phyloP scores from a whole-genome alignment of 2,888 invertebrate genomes.

The Pandemis heparana region DNA sequence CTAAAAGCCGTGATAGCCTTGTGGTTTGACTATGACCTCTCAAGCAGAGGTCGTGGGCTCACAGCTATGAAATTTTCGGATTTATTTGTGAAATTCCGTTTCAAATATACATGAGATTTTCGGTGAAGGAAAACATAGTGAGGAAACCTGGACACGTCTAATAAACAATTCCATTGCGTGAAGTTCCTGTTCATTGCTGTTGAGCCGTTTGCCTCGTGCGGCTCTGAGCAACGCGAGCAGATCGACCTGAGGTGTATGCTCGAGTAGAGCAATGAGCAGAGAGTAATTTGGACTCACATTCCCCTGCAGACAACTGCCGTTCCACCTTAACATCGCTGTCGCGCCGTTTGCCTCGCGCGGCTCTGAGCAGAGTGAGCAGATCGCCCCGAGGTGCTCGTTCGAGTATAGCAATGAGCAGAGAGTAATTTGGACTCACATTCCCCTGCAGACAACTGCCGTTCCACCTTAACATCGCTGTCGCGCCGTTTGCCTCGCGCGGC shows the following conservation, averaged over 20 bases:
- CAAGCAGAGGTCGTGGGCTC: no score
- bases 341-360: constrained; percentile 74
- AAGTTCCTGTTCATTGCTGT: constrained; percentile 57
- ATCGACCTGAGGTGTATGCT: constrained; percentile 92
- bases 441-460: constrained; percentile 81
- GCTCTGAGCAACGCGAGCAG: constrained; percentile 87
- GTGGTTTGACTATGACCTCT: no score
- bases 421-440: constrained; percentile 84
- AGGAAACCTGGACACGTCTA: no score
- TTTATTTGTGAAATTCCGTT: no score
- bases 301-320: constrained; percentile 83
- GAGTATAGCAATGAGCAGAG: constrained; percentile 90
- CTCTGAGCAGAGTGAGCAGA: constrained; percentile 87
- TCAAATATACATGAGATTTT: no score
- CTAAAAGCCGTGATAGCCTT: no score
- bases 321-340: constrained; percentile 69
- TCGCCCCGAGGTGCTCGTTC: constrained; percentile 93
- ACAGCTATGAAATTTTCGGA: no score
- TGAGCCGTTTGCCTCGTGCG: constrained; percentile 71
- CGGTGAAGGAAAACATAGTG: no score
- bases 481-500: constrained; percentile 75
- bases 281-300: constrained; percentile 83
- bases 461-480: constrained; percentile 69
- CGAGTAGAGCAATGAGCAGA: constrained; percentile 91
- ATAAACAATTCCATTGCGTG: no score